Base-by-base conservation (phyloP, 1,140 invertebrate genomes). In the Penaeus vannamei region DNA sequence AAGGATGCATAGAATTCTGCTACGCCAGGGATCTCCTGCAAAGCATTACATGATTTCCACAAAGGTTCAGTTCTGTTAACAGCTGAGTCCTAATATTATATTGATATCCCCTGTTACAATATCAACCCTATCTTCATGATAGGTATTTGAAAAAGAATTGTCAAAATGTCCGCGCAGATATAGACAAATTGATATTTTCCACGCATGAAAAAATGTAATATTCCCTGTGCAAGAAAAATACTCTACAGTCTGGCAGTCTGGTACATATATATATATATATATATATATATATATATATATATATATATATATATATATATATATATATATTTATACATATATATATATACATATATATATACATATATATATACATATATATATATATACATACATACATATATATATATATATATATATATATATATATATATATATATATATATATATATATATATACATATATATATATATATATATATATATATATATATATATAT, bases 271-370 rank as follows among this genome's bases (percentile, higher is more conserved):
- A 82, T 82, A 82, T 82, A 82, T 82, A 82, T 82, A 82, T 82
- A 82, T 82, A 82, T 82, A 82, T 82, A 82, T 82, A 82, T 82
- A 82, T 82, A 82, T 82, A 82, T 82, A 82, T 82, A 82, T 82
- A 82, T 77, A 77, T 77, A 77, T 12, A 77, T 77, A 77, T 77
- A 77, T 77, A 77, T 77, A 77, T 77, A 77, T 77, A 77, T 77
- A 77, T 12, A 77, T 77, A 77, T 77, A 77, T 77, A 77, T 77
- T 5, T 77, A 12, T 77, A 77, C 12, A 77, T 8, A 77, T 77
- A 77, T 77, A 77, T 77, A 77, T 77, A 77, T 77, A 12, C 12
- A 77, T 77, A 77, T 12, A 77, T 77, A 77, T 77, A 77, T 77
- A 77, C 12, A 77, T 77, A 12, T 77, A 77, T 77, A 77, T 12